A percentile compares a stretch with the other conserved stretches of the same genome.
Evolutionary conservation across 1,140 invertebrate genomes (phyloP).

Genomic region (Drosophila lacertosa): DNA sequence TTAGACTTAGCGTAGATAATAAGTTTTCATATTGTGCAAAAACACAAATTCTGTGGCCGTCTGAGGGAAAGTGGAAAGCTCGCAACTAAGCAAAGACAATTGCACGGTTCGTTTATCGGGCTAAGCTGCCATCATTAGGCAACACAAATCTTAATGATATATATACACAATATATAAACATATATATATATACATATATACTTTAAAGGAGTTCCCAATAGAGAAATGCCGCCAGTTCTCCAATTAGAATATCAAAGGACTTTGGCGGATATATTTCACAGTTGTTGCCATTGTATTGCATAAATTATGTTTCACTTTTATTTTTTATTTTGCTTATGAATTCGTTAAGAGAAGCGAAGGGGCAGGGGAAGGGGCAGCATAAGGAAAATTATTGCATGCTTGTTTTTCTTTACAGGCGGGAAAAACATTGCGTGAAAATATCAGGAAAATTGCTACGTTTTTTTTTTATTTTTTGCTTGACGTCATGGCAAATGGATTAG

Average conservation of each 20-base stretch:
- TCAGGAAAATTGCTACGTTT: slow-evolving; percentile 44
- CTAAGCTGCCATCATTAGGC: slow-evolving; percentile 7
- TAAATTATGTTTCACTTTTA: slow-evolving; percentile 54
- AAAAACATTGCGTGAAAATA: slow-evolving; percentile 32
- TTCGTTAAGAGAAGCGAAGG: slow-evolving; percentile 2
- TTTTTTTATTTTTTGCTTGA: slow-evolving; percentile 16
- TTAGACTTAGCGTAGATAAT: slow-evolving; percentile 40
- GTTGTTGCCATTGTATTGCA: slow-evolving; percentile 47
- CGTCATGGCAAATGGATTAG: slow-evolving; percentile 60
- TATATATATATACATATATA: slow-evolving; percentile 1
- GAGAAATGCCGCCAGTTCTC: neutral
- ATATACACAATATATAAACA: slow-evolving; percentile 2
- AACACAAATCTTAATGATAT: slow-evolving; percentile 1
- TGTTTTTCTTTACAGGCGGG: neutral
- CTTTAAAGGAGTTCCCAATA: slow-evolving; percentile 1
- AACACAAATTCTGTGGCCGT: slow-evolving; percentile 9
- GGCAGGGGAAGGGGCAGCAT: too few species aligned
- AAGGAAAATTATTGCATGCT: slow-evolving; percentile 27
- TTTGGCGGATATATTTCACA: slow-evolving; percentile 36
- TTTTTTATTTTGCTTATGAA: slow-evolving; percentile 34
- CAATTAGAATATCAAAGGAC: slow-evolving; percentile 36
- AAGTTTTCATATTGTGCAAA: slow-evolving; percentile 61
- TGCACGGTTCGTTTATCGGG: slow-evolving; percentile 5
- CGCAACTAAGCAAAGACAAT: slow-evolving; percentile 36
- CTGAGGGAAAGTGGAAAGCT: neutral